Evolutionary conservation across 2,888 invertebrate species (phyloP), one percentile per base, ranked within the genome.

Genomic region (Leucozona laternaria): DNA sequence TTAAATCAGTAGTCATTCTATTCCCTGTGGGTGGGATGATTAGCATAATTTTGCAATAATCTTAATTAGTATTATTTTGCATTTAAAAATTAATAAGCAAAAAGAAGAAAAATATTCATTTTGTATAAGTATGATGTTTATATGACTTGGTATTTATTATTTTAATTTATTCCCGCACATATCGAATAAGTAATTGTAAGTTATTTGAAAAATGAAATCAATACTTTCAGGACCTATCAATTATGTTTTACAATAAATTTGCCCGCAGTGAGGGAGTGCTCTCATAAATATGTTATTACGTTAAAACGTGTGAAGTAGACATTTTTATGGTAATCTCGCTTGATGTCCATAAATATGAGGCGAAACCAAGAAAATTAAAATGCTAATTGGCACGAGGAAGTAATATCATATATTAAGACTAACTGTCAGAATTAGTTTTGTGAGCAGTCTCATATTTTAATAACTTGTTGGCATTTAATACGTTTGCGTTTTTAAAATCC

Each of bases 311-410:
- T 82, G 78, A 82, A 82, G 31, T 34, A 66, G 81, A 81, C 81
- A 81, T 77, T 80, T 80, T 60, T 76, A 80, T 77, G 81, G n/a
- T 77, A 77, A 82, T 78, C 64, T 81, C n/a, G n/a, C 45, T 57
- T n/a, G 17, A 64, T 31, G 34, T 66, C 48, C 43, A 53, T 78
- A 77, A 66, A 66, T 48, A 37, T 57, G 71, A 20, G 37, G 20
- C 50, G 40, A 34, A 64, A 72, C 31, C 15, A 25, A 50, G 53
- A 66, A 31, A 78, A 78, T 72, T 53, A 60, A 82, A 78, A 73
- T 82, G 78, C 20, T 78, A 73, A 78, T 82, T 71, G 48, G 53
- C 40, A 11, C 66, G 58, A 31, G 64, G 62, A 72, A 77, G 78
- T 78, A 64, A 57, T 70, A 64, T 57, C 81, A 64, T 70, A 66